These are phyloP conservation scores for Aphrocallistes beatrix DNA, from an alignment of 37 sponge, comb jelly and placozoan species.

Conservation along the genomic window DNA sequence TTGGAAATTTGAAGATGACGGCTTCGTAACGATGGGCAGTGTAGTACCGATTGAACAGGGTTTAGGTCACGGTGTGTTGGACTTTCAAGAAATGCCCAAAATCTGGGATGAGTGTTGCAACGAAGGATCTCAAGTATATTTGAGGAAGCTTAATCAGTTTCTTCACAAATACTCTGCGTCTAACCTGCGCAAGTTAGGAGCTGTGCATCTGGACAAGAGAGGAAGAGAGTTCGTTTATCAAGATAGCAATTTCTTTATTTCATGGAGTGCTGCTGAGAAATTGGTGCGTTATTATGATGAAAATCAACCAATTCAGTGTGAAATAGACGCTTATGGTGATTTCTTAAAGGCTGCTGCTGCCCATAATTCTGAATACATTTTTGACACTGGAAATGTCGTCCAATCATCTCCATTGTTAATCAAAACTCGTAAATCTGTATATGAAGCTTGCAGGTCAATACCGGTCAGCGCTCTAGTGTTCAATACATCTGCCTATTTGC, in stretches of 20 bases:
- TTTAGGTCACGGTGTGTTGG: neutral
- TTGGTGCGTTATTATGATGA: slow-evolving; percentile 36
- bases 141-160: neutral
- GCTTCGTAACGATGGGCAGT: neutral
- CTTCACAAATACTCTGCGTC: neutral
- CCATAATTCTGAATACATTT: neutral
- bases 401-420: neutral
- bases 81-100: neutral
- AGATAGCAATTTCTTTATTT: neutral
- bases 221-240: slow-evolving; percentile 5
- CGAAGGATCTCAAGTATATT: neutral
- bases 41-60: neutral
- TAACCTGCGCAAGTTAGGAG: neutral
- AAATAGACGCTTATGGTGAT: slow-evolving; percentile 72
- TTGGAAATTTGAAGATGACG: neutral
- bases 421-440: neutral
- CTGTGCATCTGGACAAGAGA: neutral
- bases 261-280: neutral
- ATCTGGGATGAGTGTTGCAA: neutral
- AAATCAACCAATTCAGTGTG: slow-evolving; percentile 46
- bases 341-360: slow-evolving; percentile 54
- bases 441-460: neutral
- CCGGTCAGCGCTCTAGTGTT: neutral
- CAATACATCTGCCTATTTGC: neutral
- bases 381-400: neutral